phyloP scores from a whole-genome alignment of 2,113 vertebrate species.

The Spea multiplicata region DNA sequence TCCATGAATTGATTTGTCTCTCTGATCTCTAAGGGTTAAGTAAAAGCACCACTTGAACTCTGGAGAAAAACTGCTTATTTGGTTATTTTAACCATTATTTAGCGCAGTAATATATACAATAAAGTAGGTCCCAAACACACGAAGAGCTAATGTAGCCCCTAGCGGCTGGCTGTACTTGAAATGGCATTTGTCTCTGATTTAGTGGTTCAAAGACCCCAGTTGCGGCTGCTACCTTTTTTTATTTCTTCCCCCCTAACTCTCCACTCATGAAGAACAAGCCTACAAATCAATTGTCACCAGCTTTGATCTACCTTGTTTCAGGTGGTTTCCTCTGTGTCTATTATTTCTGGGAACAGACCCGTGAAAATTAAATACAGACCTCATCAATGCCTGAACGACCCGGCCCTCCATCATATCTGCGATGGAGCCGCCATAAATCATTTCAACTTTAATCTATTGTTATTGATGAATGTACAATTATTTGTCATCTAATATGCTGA shows the following conservation, averaged over 20 bases:
- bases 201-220: conserved; percentile 60
- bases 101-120: no score
- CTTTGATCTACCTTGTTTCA: conserved; percentile 81
- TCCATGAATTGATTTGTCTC: no score
- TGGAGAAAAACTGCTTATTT: no score
- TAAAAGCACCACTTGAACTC: no score
- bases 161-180: conserved; percentile 44
- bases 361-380: conserved; percentile 81
- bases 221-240: conserved; percentile 54
- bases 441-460: conserved; percentile 97
- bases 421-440: conserved; percentile 92
- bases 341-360: conserved; percentile 77
- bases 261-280: conserved; percentile 63
- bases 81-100: no score
- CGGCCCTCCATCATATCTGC: conserved; percentile 75
- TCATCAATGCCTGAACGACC: conserved; percentile 75
- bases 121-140: background rate
- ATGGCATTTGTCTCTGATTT: conserved; percentile 50
- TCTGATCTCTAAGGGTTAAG: no score
- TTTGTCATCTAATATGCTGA: conserved; percentile 96
- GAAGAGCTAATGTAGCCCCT: background rate
- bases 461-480: conserved; percentile 99
- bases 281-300: conserved; percentile 78
- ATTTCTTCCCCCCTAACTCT: conserved; percentile 22
- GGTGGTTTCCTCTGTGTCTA: conserved; percentile 77